These are phyloP conservation scores for Drosophila helvetica DNA, from an alignment of 2,888 invertebrate species.

Conservation along the genomic window DNA sequence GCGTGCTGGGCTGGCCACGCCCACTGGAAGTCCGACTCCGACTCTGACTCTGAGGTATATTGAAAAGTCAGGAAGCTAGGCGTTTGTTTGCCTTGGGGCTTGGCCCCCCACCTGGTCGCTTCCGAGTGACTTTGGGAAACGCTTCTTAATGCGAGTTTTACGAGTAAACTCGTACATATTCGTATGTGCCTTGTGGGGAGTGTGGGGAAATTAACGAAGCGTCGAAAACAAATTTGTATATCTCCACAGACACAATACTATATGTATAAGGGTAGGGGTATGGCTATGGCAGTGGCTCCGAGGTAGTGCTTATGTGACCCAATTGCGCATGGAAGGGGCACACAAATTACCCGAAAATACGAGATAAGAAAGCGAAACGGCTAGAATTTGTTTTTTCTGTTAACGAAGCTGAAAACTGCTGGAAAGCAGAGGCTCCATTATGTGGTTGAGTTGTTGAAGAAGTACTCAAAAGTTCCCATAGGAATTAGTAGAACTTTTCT, in stretches of 20 bases:
- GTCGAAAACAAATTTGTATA: neutral
- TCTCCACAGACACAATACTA: neutral
- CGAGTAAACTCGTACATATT: neutral
- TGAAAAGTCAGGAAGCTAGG: slow-evolving; percentile 20
- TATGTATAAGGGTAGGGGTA: neutral
- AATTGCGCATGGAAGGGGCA: slow-evolving; percentile 45
- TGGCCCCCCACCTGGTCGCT: slow-evolving; percentile 6
- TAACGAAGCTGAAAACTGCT: neutral
- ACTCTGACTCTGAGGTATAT: neutral
- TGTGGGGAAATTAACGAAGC: neutral
- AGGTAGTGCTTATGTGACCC: slow-evolving; percentile 49
- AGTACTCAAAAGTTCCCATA: neutral
- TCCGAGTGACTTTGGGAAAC: slow-evolving; percentile 32
- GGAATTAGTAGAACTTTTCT: neutral
- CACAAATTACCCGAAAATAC: slow-evolving; percentile 36
- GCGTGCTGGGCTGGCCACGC: neutral
- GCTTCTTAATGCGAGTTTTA: slow-evolving; percentile 5
- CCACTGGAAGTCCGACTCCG: neutral
- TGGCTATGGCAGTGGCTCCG: neutral
- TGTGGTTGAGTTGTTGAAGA: neutral
- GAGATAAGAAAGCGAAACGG: slow-evolving; percentile 13
- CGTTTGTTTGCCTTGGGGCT: slow-evolving; percentile 42
- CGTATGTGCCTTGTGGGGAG: neutral
- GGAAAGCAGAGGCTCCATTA: neutral
- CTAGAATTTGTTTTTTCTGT: neutral